These are phyloP conservation scores for Myodes glareolus DNA, from an alignment of 2,113 vertebrate genomes.

Conservation along the genomic window DNA sequence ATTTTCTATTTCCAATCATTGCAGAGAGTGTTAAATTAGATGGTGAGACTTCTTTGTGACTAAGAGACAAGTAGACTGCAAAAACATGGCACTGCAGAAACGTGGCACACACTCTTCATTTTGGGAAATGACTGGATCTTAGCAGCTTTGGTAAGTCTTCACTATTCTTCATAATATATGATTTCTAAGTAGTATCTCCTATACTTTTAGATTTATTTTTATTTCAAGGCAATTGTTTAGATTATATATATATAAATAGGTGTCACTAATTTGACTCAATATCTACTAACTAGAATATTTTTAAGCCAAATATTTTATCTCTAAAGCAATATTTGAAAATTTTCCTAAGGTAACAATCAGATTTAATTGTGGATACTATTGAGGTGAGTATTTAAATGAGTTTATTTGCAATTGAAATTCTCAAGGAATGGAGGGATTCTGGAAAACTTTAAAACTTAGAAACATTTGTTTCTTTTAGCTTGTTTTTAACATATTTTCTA, in stretches of 20 bases:
- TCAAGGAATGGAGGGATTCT: constrained; percentile 9
- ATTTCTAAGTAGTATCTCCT: constrained; percentile 67
- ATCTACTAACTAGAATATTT: not conserved
- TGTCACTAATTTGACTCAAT: constrained; percentile 54
- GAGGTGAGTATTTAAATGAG: constrained; percentile 18
- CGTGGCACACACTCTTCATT: constrained; percentile 84
- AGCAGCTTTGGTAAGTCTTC: constrained; percentile 91
- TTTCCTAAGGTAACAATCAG: constrained; percentile 6
- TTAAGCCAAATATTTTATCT: constrained; percentile 10
- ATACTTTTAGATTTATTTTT: constrained; percentile 19
- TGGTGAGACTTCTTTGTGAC: constrained; percentile 86
- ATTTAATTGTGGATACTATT: not conserved
- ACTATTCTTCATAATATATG: constrained; percentile 68
- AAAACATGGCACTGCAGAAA: constrained; percentile 82
- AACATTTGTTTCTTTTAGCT: constrained; percentile 60
- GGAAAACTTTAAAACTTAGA: constrained; percentile 66
- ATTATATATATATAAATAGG: constrained; percentile 53
- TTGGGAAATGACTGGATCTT: constrained; percentile 84
- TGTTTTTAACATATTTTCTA: constrained; percentile 64
- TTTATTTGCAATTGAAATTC: constrained; percentile 69
- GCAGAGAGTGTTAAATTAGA: constrained; percentile 84
- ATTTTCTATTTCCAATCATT: constrained; percentile 82
- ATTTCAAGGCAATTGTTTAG: constrained; percentile 49
- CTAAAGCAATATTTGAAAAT: constrained; percentile 15
- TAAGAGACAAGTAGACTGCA: constrained; percentile 87